A percentile compares a stretch with the other conserved stretches of the same genome.
phyloP scores from a whole-genome alignment of 2,888 invertebrate genomes.

The Pyrgus malvae region DNA sequence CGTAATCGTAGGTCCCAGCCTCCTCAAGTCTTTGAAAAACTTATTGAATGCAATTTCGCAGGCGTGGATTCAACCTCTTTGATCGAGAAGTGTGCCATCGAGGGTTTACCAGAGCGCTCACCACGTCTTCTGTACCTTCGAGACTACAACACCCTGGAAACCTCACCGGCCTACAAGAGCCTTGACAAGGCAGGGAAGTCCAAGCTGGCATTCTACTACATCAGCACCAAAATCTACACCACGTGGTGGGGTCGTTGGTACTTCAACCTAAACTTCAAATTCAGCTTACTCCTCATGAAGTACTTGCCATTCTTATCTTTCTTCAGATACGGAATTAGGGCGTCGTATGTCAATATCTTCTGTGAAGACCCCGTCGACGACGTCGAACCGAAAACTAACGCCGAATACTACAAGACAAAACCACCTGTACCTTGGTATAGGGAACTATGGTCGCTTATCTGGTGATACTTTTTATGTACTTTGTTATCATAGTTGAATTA shows the following conservation, averaged over 20 bases:
- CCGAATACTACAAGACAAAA: slow-evolving; percentile 50
- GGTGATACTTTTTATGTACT: too few species aligned
- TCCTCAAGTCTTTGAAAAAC: neutral
- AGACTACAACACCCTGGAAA: slow-evolving; percentile 66
- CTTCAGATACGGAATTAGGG: slow-evolving; percentile 82
- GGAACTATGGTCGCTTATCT: neutral
- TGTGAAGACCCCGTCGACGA: slow-evolving; percentile 61
- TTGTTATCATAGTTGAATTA: too few species aligned
- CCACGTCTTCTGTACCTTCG: slow-evolving; percentile 58
- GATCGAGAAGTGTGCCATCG: slow-evolving; percentile 47
- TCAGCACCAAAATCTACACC: slow-evolving; percentile 52
- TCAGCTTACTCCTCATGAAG: slow-evolving; percentile 83
- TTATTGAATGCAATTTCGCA: slow-evolving; percentile 36
- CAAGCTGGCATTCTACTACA: slow-evolving; percentile 47
- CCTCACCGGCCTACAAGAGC: slow-evolving; percentile 66
- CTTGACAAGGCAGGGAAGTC: slow-evolving; percentile 50
- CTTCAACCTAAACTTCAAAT: slow-evolving; percentile 82
- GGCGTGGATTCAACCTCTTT: slow-evolving; percentile 55
- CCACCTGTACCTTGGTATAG: slow-evolving; percentile 49
- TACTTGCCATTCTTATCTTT: slow-evolving; percentile 87
- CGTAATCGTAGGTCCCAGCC: neutral
- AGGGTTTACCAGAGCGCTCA: slow-evolving; percentile 46
- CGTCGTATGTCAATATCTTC: slow-evolving; percentile 83
- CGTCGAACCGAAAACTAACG: slow-evolving; percentile 54
- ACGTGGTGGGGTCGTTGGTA: slow-evolving; percentile 80